Evolutionary conservation across 1,140 invertebrate genomes (phyloP).

Genomic region (Calycopis cecrops): DNA sequence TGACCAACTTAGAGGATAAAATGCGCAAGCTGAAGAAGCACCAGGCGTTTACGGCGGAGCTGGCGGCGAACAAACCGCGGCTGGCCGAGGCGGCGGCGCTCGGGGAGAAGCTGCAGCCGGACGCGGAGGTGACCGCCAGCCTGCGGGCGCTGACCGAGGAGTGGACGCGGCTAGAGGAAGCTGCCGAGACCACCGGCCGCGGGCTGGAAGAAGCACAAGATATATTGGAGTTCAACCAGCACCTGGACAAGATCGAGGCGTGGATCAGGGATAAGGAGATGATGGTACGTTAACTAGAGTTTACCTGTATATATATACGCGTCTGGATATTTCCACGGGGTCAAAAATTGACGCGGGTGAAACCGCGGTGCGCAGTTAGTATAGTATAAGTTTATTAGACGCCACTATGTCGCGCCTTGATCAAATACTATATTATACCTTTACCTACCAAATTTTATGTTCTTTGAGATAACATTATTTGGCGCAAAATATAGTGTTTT

Average conservation of each 20-base stretch:
- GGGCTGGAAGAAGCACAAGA: slow-evolving; percentile 98
- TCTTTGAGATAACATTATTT: too few relatives aligned
- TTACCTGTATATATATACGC: background rate
- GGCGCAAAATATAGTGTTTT: too few relatives aligned
- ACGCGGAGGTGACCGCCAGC: slow-evolving; percentile 84
- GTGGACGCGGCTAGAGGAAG: slow-evolving; percentile 82
- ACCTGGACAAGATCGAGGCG: slow-evolving; percentile 95
- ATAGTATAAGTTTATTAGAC: too few relatives aligned
- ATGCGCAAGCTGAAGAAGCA: slow-evolving; percentile 98
- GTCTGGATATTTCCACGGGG: too few relatives aligned
- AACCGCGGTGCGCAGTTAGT: too few relatives aligned
- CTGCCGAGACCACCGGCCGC: slow-evolving; percentile 82
- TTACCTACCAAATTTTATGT: too few relatives aligned
- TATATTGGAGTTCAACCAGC: slow-evolving; percentile 97
- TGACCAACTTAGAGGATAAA: slow-evolving; percentile 87
- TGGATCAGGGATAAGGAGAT: slow-evolving; percentile 98
- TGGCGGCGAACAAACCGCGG: slow-evolving; percentile 90
- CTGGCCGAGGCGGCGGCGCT: slow-evolving; percentile 88
- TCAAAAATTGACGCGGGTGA: too few relatives aligned
- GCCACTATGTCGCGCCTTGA: too few relatives aligned
- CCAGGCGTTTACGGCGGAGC: slow-evolving; percentile 97
- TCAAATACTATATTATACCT: too few relatives aligned
- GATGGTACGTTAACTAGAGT: slow-evolving; percentile 78
- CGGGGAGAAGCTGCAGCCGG: slow-evolving; percentile 81
- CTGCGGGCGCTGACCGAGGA: slow-evolving; percentile 76